Percentiles rank a stretch among this genome's conserved stretches.
Evolutionary conservation across 2,888 invertebrate species (phyloP).

Genomic region (Apodemia hepburni): DNA sequence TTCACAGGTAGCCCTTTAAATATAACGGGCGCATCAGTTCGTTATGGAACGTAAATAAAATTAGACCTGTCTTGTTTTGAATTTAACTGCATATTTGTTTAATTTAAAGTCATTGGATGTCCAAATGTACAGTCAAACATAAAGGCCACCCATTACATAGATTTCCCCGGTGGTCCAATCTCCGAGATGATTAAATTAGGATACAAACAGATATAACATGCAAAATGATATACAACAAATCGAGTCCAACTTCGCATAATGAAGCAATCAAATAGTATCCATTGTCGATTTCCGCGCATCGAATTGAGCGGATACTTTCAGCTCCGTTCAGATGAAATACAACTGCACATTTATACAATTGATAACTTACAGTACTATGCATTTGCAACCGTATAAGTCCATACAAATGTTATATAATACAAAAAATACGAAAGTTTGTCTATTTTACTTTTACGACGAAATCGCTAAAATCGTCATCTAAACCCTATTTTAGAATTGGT

Average conservation of each 20-base stretch:
- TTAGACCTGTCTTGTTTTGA: slow-evolving; percentile 6
- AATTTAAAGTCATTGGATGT: slow-evolving; percentile 4
- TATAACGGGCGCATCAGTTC: slow-evolving; percentile 11
- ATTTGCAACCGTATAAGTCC: too few relatives aligned
- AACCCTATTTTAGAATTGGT: too few relatives aligned
- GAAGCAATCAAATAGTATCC: slow-evolving; percentile 75
- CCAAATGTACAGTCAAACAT: slow-evolving; percentile 39
- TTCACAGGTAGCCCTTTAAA: not conserved
- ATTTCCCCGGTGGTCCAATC: slow-evolving; percentile 74
- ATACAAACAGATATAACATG: slow-evolving; percentile 72
- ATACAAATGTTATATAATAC: too few relatives aligned
- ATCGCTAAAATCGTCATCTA: too few relatives aligned
- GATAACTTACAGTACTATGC: too few relatives aligned
- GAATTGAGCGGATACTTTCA: slow-evolving; percentile 27
- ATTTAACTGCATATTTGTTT: slow-evolving; percentile 10
- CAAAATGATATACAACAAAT: slow-evolving; percentile 76
- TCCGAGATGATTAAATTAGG: slow-evolving; percentile 78
- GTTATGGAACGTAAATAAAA: slow-evolving; percentile 18
- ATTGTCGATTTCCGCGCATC: slow-evolving; percentile 47
- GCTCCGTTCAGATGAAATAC: slow-evolving; percentile 1
- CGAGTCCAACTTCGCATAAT: slow-evolving; percentile 68
- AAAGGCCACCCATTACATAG: slow-evolving; percentile 61
- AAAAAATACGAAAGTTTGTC: too few relatives aligned
- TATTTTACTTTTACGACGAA: too few relatives aligned
- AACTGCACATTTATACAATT: not conserved